Evolutionary conservation across 2,113 vertebrate species (phyloP).

Genomic region (Oxygymnocypris stewartii): DNA sequence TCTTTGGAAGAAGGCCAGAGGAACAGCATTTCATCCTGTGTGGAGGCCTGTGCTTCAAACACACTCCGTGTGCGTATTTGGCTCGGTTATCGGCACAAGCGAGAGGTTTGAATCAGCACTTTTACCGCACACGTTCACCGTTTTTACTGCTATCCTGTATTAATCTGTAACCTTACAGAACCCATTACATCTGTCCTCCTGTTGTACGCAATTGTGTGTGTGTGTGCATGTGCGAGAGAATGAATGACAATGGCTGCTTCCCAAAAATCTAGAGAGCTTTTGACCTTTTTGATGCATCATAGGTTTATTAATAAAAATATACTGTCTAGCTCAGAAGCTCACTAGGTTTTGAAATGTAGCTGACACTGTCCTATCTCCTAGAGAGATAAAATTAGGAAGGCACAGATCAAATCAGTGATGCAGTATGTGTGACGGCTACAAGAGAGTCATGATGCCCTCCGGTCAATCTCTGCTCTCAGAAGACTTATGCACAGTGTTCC

Average conservation of each 20-base stretch:
- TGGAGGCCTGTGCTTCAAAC: constrained; percentile 2
- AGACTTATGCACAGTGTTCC: background rate
- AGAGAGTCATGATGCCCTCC: background rate
- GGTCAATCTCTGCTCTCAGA: constrained; percentile 14
- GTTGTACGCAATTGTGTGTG: background rate
- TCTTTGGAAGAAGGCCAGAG: constrained; percentile 22
- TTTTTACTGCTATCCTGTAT: constrained; percentile 2
- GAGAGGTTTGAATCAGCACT: constrained; percentile 18
- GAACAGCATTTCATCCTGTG: constrained; percentile 8
- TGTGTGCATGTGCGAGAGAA: background rate
- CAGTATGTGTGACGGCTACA: background rate
- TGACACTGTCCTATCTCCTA: background rate
- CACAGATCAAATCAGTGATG: constrained; percentile 9
- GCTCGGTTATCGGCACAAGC: background rate
- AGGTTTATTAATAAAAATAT: background rate
- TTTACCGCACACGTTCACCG: background rate
- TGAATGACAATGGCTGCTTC: background rate
- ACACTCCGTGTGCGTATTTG: constrained; percentile 8
- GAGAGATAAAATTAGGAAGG: background rate
- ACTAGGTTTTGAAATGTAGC: background rate
- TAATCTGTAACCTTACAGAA: background rate
- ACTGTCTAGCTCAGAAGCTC: background rate
- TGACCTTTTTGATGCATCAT: background rate
- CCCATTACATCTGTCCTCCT: background rate
- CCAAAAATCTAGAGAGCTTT: background rate